phyloP scores from a whole-genome alignment of 1,140 invertebrate species.

The Ooceraea biroi region DNA sequence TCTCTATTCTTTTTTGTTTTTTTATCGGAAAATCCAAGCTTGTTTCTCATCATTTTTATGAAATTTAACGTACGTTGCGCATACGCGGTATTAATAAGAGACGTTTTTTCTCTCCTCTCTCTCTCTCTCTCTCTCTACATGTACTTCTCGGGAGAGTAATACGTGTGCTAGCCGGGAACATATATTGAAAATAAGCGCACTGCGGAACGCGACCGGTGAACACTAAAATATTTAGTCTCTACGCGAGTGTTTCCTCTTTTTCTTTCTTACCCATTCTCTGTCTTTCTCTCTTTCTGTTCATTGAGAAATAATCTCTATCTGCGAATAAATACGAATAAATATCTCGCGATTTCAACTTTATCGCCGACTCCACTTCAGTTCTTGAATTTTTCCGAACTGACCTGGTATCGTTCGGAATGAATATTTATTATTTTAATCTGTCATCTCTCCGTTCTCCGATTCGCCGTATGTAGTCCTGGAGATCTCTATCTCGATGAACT shows the following conservation, averaged over 20 bases:
- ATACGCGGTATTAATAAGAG: constrained; percentile 29
- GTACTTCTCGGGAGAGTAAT: constrained; percentile 33
- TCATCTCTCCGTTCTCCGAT: too few relatives aligned
- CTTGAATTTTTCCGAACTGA: not conserved
- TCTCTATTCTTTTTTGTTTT: not conserved
- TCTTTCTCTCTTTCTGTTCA: not conserved
- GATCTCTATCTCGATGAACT: not conserved
- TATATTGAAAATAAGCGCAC: constrained; percentile 56
- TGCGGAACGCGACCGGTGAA: not conserved
- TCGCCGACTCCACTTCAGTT: constrained; percentile 29
- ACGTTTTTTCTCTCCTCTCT: constrained; percentile 1
- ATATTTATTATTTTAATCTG: constrained; percentile 28
- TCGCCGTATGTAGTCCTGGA: too few relatives aligned
- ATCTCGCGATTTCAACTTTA: not conserved
- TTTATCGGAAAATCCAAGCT: constrained; percentile 38
- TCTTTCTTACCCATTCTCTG: too few relatives aligned
- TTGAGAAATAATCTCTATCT: not conserved
- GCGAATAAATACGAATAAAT: constrained; percentile 42
- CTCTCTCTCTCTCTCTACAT: not conserved
- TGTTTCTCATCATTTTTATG: constrained; percentile 45
- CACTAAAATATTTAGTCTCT: constrained; percentile 44
- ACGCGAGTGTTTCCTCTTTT: not conserved
- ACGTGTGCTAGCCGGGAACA: constrained; percentile 17
- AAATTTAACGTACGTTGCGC: constrained; percentile 36
- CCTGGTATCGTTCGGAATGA: not conserved